A percentile compares a stretch with the other conserved stretches of the same genome.
Conservation (phyloP, 2,113 vertebrate species). For the Prolemur simus region DNA sequence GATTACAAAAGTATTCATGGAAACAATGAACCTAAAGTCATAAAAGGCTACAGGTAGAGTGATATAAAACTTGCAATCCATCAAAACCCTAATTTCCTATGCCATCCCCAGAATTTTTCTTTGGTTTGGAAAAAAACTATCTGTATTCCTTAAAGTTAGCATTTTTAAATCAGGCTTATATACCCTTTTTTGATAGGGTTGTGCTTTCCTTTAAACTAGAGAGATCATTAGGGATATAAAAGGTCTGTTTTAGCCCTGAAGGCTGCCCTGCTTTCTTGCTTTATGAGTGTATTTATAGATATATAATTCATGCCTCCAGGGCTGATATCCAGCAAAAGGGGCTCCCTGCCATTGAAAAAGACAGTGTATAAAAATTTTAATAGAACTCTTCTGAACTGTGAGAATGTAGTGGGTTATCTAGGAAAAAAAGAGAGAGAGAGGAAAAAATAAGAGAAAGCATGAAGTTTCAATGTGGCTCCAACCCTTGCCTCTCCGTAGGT, state of each 20-base stretch:
- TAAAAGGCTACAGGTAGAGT: conserved; percentile 11
- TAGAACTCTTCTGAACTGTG: conserved; percentile 78
- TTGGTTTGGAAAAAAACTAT: conserved; percentile 47
- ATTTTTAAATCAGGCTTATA: conserved; percentile 75
- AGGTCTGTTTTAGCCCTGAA: conserved; percentile 82
- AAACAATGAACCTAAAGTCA: conserved; percentile 15
- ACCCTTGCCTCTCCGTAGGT: conserved; percentile 31
- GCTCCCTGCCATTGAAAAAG: conserved; percentile 79
- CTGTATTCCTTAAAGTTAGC: conserved; percentile 72
- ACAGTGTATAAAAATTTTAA: conserved; percentile 82
- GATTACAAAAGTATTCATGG: conserved; percentile 24
- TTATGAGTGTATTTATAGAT: conserved; percentile 85
- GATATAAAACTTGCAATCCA: conserved; percentile 8
- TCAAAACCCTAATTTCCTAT: conserved; percentile 3
- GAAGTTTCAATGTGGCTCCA: conserved; percentile 46
- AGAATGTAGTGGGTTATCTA: conserved; percentile 64
- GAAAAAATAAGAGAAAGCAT: conserved; percentile 43
- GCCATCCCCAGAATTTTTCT: conserved; percentile 19
- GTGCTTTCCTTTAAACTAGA: conserved; percentile 79
- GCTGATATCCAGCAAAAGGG: conserved; percentile 80
- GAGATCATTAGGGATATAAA: conserved; percentile 79
- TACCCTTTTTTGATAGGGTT: conserved; percentile 55
- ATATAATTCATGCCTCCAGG: conserved; percentile 85
- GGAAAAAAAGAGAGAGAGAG: background rate
- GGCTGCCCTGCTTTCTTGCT: conserved; percentile 80